These are phyloP conservation scores for Progne subis DNA, from an alignment of 2,113 vertebrate species.

Conservation along the genomic window DNA sequence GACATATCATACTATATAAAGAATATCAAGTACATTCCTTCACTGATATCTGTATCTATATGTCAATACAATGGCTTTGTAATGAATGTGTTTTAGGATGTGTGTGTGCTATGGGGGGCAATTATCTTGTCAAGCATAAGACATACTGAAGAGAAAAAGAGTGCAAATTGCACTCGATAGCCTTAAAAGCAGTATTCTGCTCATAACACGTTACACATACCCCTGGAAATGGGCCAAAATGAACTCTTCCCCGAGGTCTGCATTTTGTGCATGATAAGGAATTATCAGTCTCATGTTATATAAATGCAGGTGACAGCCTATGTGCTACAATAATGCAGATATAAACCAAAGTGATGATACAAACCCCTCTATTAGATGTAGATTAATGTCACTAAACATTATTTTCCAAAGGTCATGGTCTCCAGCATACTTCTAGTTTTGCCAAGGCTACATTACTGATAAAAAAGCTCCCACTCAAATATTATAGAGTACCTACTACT, in stretches of 20 bases:
- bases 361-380: constrained; percentile 38
- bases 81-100: constrained; percentile 47
- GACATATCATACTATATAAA: neutral
- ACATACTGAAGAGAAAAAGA: constrained; percentile 42
- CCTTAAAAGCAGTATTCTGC: constrained; percentile 52
- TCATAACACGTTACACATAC: neutral
- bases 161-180: constrained; percentile 50
- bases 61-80: constrained; percentile 48
- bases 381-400: constrained; percentile 44
- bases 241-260: constrained; percentile 43
- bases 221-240: constrained; percentile 46
- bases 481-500: neutral
- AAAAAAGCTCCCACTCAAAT: constrained; percentile 52
- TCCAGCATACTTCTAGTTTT: constrained; percentile 16
- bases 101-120: constrained; percentile 19
- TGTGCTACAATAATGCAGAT: constrained; percentile 46
- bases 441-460: constrained; percentile 54
- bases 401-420: constrained; percentile 38
- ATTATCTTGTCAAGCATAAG: constrained; percentile 53
- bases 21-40: constrained; percentile 26
- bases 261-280: constrained; percentile 53
- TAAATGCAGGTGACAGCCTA: constrained; percentile 61
- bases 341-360: constrained; percentile 40
- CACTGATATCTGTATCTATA: constrained; percentile 46
- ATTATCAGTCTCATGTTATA: constrained; percentile 59